A percentile compares a stretch with the other conserved stretches of the same genome.
Conservation (phyloP, 2,888 invertebrate species). For the Labia minor region DNA sequence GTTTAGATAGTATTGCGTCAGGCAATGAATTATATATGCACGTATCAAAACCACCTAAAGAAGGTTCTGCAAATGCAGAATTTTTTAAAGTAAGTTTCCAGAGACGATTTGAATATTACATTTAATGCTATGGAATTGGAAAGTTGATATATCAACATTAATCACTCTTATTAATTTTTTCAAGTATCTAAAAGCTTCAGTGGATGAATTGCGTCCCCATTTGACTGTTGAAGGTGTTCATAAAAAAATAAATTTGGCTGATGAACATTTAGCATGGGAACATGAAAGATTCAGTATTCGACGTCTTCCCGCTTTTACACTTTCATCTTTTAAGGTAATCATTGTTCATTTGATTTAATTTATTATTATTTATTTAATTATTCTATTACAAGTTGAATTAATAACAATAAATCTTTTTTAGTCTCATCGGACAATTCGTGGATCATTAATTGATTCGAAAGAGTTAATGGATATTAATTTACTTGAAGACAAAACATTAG, state of each 20-base stretch:
- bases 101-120: too few relatives aligned
- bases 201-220: conserved; percentile 36
- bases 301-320: conserved; percentile 79
- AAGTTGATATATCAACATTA: conserved; percentile 40
- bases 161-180: too few relatives aligned
- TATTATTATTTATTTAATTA: neutral
- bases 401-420: conserved; percentile 18
- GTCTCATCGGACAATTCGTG: conserved; percentile 34
- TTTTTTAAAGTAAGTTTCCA: conserved; percentile 38
- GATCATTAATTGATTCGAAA: conserved; percentile 52
- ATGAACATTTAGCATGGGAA: conserved; percentile 87
- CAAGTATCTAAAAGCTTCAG: conserved; percentile 51
- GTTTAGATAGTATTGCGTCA: conserved; percentile 69
- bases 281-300: conserved; percentile 93
- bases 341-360: too few relatives aligned
- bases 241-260: conserved; percentile 94
- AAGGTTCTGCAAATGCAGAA: conserved; percentile 57
- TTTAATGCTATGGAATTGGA: too few relatives aligned
- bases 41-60: conserved; percentile 90
- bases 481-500: conserved; percentile 55
- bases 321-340: conserved; percentile 65
- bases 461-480: conserved; percentile 46
- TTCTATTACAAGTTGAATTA: neutral
- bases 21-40: conserved; percentile 67
- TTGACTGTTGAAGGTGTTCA: conserved; percentile 59